Conservation (phyloP, 2,113 vertebrate species). For the Salminus brasiliensis region DNA sequence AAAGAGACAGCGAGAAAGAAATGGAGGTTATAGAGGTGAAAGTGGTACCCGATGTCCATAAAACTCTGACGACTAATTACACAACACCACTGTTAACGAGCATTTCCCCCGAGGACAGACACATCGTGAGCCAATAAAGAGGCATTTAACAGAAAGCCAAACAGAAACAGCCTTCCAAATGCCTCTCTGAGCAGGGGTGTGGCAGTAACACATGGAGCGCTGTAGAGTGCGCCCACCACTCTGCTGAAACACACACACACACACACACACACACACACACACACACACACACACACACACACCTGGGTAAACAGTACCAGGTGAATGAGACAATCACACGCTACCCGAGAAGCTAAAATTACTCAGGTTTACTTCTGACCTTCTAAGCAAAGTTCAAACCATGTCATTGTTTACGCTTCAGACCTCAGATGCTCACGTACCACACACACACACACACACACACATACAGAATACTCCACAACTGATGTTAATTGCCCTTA, state of each 20-base stretch:
- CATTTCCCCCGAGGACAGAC: constrained; percentile 63
- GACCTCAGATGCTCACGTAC: background rate
- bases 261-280: constrained; percentile 5
- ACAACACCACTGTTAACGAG: constrained; percentile 62
- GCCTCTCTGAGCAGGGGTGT: constrained; percentile 37
- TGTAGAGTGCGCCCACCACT: background rate
- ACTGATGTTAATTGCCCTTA: constrained; percentile 53
- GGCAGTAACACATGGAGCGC: constrained; percentile 15
- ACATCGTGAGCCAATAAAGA: constrained; percentile 61
- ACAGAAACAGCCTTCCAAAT: constrained; percentile 56
- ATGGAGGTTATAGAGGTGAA: constrained; percentile 8
- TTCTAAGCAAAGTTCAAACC: constrained; percentile 11
- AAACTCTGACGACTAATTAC: constrained; percentile 66
- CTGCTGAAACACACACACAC: too few relatives aligned
- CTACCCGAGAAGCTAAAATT: background rate
- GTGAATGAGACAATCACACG: constrained; percentile 14
- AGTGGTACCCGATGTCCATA: constrained; percentile 50
- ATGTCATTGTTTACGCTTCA: constrained; percentile 30
- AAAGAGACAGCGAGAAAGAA: background rate
- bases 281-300: constrained; percentile 13
- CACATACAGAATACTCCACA: constrained; percentile 11
- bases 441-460: too few relatives aligned
- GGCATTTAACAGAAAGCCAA: constrained; percentile 51
- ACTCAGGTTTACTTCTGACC: background rate
- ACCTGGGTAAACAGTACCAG: constrained; percentile 35